A percentile compares a stretch with the other conserved stretches of the same genome.
These are phyloP conservation scores for Euwallacea fornicatus DNA, from an alignment of 1,140 invertebrate genomes.

Conservation along the genomic window DNA sequence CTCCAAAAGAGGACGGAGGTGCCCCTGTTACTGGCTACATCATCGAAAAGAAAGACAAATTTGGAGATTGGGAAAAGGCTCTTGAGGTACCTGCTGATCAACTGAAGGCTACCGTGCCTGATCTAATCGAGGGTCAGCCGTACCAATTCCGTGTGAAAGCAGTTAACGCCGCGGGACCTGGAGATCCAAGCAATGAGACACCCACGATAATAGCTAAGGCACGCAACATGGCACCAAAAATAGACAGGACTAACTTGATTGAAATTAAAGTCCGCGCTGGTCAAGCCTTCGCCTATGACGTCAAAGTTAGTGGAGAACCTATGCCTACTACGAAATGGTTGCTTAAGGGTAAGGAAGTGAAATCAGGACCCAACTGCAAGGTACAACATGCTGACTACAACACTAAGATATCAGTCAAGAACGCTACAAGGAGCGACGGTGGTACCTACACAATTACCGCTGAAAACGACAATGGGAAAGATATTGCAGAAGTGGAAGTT, in stretches of 20 bases:
- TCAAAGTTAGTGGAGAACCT: conserved; percentile 87
- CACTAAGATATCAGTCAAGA: conserved; percentile 83
- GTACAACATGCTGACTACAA: conserved; percentile 86
- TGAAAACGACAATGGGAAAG: conserved; percentile 91
- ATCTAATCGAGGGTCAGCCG: conserved; percentile 86
- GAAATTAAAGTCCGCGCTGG: conserved; percentile 87
- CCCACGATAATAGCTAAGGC: conserved; percentile 89
- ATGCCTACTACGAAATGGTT: conserved; percentile 89
- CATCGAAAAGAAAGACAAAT: conserved; percentile 92
- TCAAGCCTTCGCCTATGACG: conserved; percentile 78
- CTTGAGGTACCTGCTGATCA: conserved; percentile 76
- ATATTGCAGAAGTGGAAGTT: conserved; percentile 89
- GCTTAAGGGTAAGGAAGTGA: conserved; percentile 72
- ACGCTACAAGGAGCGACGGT: conserved; percentile 84
- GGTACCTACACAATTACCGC: conserved; percentile 90
- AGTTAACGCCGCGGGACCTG: conserved; percentile 90
- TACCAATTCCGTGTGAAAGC: conserved; percentile 91
- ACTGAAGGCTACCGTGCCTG: conserved; percentile 82
- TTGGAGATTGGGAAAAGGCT: conserved; percentile 92
- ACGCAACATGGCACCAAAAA: conserved; percentile 81
- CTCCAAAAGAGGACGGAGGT: conserved; percentile 80
- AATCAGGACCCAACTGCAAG: conserved; percentile 69
- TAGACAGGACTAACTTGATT: conserved; percentile 84
- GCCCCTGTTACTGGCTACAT: conserved; percentile 85
- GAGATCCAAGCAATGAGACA: conserved; percentile 86